Evolutionary conservation across 2,888 invertebrate species (phyloP), one percentile per base, ranked within the genome.

Genomic region (Drosophila quinaria): DNA sequence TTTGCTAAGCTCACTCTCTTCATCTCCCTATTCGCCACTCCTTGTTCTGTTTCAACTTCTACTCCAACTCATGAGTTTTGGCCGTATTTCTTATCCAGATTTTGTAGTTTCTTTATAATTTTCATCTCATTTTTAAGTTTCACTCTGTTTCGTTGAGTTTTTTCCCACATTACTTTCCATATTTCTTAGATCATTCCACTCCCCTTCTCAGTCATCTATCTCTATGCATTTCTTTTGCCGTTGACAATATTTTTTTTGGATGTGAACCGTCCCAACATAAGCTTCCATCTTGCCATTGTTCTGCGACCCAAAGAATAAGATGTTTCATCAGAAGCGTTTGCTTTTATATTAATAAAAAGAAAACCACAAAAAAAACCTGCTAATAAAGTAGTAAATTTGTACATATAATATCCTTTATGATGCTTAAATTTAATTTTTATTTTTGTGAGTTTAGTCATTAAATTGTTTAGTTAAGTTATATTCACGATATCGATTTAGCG

Each of bases 91-190:
- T 80, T 86, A 84, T 89, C 87, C 87, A 82, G 86, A 84, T 89
- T 89, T 81, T 80, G 87, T 87, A 80, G 89, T 85, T 87, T 80
- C 78, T 87, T 82, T 89, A 89, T 85, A 89, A 89, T 87, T 89
- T 87, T 86, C 89, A 82, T 85, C 85, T 87, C 71, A 76, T 78
- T 84, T 80, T 77, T 70, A 80, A 89, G 85, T 81, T 82, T 72
- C 42, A 13, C 62, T 63, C 44, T 51, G 44, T 68, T 52, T 56
- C 42, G 62, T 54, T 54, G 52, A 70, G 71, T 67, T 74, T 74
- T 70, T 61, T 66, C 55, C 50, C 67, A 67, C 74, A 81, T 72
- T 69, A 87, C 75, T 80, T 80, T 80, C 78, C 74, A 77, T 89
- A 86, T 87, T 84, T 81, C 73, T 73, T 54, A 66, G 59, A 46